phyloP scores from a whole-genome alignment of 2,888 invertebrate species.

The Trachelus stipa region DNA sequence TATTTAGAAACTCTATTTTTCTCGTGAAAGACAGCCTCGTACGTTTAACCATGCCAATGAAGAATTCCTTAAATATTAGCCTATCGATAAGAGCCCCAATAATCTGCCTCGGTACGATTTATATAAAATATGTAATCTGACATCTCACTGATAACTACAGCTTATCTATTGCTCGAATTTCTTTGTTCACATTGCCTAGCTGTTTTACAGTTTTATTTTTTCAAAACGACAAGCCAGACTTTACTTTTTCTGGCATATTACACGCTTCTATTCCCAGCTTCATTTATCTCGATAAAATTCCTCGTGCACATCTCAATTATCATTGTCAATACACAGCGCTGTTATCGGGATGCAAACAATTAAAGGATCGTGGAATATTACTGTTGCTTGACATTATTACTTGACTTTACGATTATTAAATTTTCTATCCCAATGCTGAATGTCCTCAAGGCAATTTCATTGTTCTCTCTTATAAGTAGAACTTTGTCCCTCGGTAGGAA shows the following conservation, averaged over 20 bases:
- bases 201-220: not conserved
- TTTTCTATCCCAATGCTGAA: not conserved
- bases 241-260: not conserved
- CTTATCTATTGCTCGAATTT: not conserved
- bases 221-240: not conserved
- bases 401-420: not conserved
- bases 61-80: not conserved
- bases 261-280: not conserved
- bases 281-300: not conserved
- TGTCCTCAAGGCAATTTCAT: not conserved
- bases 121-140: not conserved
- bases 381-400: not conserved
- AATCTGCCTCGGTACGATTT: not conserved
- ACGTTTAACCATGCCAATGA: not conserved
- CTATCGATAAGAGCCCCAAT: not conserved
- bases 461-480: not conserved
- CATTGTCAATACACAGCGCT: not conserved
- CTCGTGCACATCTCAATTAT: not conserved
- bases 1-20: not conserved
- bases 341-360: not conserved
- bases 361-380: not conserved
- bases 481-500: not conserved
- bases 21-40: not conserved
- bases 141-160: not conserved
- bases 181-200: not conserved